Base-by-base conservation (phyloP, 2,888 invertebrate species). In the Harpagoxenus sublaevis region DNA sequence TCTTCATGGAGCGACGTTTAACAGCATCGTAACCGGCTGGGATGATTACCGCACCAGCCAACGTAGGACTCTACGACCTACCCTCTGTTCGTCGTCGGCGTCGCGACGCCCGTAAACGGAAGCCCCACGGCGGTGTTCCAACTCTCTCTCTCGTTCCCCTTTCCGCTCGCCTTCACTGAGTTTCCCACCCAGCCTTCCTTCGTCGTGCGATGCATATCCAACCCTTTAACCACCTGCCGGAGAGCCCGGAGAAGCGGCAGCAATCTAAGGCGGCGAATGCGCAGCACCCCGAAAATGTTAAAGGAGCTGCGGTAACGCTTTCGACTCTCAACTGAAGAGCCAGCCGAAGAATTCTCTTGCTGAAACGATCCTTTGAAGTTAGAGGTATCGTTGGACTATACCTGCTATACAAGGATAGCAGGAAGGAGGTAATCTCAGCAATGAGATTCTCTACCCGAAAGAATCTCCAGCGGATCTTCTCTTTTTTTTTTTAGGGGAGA, bases 11-110 rank as follows among this genome's bases (percentile, higher is more conserved):
- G 88, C 85, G 85, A 88, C 89, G 84, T 87, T 89, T 90, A 91
- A 92, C 88, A 87, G 90, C 87, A 84, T 91, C 89, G 89, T 91
- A 90, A 91, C 90, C 90, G 88, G 89, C 88, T 88, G 87, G 90
- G 90, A 86, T 89, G 91, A 91, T 91, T 91, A 89, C 87, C 84
- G 81, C 84, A 78, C 88, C 74, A 88, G 84, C 82, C 70, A 79
- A 66, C 62, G 70, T 81, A 65, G 70, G 42, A 65, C 57, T 84
- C 84, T 71, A 66, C 79, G 77, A 66, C 65, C 55, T 70, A 79
- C 78, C 73, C 65, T 79, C 73, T 68, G 83, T 53, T 83, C 86
- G 74, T 77, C 74, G 82, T 68, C 79, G 79, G 57, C 83, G 90
- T 89, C 89, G 90, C 89, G 89, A 89, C 87, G 86, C 88, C 83